Conservation (phyloP, 2,113 vertebrate genomes). For the Aptenodytes patagonicus region DNA sequence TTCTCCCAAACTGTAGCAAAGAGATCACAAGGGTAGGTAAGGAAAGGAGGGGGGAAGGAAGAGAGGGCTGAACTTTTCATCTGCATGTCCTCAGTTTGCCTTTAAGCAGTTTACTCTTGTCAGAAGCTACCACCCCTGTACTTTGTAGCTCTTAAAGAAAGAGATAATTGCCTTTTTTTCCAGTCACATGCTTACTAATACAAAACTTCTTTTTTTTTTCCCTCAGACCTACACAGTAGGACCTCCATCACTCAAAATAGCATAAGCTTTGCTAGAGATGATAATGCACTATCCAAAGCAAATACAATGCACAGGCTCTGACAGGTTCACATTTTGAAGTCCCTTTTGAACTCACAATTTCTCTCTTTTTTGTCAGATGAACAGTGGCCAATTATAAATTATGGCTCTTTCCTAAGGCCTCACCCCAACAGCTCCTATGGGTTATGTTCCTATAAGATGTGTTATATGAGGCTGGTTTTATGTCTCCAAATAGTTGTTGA, state of each 20-base stretch:
- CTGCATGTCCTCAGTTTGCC: slow-evolving; percentile 38
- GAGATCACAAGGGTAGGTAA: slow-evolving; percentile 44
- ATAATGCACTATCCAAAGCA: slow-evolving; percentile 24
- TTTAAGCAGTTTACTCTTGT: slow-evolving; percentile 59
- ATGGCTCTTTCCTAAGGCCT: not conserved
- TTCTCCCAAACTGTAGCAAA: slow-evolving; percentile 35
- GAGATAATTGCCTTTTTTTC: slow-evolving; percentile 36
- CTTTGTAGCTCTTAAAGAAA: slow-evolving; percentile 42
- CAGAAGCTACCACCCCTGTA: slow-evolving; percentile 32
- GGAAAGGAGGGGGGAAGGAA: not conserved
- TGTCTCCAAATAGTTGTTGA: not conserved
- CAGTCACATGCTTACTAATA: slow-evolving; percentile 45
- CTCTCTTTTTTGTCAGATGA: slow-evolving; percentile 7
- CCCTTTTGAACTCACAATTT: slow-evolving; percentile 20
- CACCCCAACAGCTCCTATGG: not conserved
- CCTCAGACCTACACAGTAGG: slow-evolving; percentile 9
- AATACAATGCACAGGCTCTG: not conserved
- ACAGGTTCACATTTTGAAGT: slow-evolving; percentile 52
- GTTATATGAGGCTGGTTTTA: not conserved
- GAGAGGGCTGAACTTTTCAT: slow-evolving; percentile 54
- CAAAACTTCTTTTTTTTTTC: not conserved
- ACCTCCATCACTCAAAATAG: slow-evolving; percentile 17
- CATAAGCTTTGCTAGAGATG: not conserved
- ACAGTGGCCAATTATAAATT: not conserved
- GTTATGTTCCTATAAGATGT: not conserved